Evolutionary conservation across 1,140 invertebrate species (phyloP), one percentile per base, ranked within the genome.

Genomic region (Andrena cerasifolii): DNA sequence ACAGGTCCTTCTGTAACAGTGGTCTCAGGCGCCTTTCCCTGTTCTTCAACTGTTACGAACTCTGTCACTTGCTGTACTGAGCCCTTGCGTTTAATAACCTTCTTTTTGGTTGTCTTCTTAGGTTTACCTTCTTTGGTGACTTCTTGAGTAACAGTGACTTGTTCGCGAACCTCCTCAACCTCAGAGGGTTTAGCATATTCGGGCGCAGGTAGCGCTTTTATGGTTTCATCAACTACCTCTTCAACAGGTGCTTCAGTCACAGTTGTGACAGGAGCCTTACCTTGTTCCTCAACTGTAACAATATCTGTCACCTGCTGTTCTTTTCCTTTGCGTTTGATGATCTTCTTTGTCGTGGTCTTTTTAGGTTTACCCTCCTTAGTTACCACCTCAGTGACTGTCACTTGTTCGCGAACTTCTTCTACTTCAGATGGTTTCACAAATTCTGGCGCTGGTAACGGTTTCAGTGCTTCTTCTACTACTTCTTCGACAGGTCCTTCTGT

Each of bases 401-500:
- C 83, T 58, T 90, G 84, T 59, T 92, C 89, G 8, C 51, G 79
- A 0, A 83, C 7, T n/a, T 82, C 65, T 12, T 80, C 66, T 7
- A 53, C 36, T 54, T 86, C 80, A 88, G 94, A 95, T 70, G 92
- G 94, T 90, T 94, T 95, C 2, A 94, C 94, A 36, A 93, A 80
- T 1, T 95, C 95, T 90, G 95, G 95, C 86, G 94, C 80, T 93
- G 91, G 18, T 89, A 85, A 94, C 49, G 95, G 89, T 92, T 95
- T 95, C 5, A 94, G 91, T 72, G 91, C 89, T 31, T 90, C 89
- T 8, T 92, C 89, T 0, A 91, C 93, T 53, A 93, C 90, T 47
- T 93, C 92, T 58, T 86, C 84, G 2, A 53, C 24, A 16, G 79
- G 79, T 24, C 72, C 68, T 75, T 83, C 76, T 12, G 59, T 65